Conservation (phyloP, 2,797 vertebrate species). For the Oophaga sylvatica region DNA sequence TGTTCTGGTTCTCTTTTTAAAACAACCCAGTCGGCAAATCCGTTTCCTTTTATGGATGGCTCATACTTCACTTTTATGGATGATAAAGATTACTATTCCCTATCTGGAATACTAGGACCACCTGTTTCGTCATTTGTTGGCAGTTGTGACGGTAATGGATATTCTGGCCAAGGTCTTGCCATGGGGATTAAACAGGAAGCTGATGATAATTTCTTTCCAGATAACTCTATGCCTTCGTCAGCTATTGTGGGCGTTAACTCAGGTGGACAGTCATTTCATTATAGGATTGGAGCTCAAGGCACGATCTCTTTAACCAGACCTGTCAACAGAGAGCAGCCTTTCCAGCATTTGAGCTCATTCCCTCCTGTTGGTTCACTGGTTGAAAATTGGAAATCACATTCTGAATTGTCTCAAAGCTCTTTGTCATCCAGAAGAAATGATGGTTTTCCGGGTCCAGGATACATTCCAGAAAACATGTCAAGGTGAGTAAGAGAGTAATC, state of each 20-base stretch:
- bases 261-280: conserved; percentile 98
- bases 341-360: conserved; percentile 95
- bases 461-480: conserved; percentile 90
- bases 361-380: conserved; percentile 91
- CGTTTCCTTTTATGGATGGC: conserved; percentile 91
- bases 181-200: conserved; percentile 97
- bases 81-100: conserved; percentile 97
- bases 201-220: conserved; percentile 92
- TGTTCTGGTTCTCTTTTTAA: conserved; percentile 89
- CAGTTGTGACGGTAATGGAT: conserved; percentile 87
- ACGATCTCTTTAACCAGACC: conserved; percentile 95
- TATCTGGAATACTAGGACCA: conserved; percentile 97
- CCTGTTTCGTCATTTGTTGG: conserved; percentile 90
- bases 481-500: conserved; percentile 70
- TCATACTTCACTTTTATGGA: conserved; percentile 97
- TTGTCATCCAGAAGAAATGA: conserved; percentile 85
- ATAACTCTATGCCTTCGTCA: conserved; percentile 88
- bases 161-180: conserved; percentile 85
- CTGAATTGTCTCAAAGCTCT: conserved; percentile 75
- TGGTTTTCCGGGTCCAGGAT: conserved; percentile 90
- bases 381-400: conserved; percentile 92
- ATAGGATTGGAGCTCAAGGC: conserved; percentile 98
- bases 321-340: conserved; percentile 89
- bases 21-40: conserved; percentile 83
- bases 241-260: conserved; percentile 99